Percentiles rank a stretch among this genome's conserved stretches.
These are phyloP conservation scores for Porites evermanni DNA, from an alignment of 92 coral and sea anemone species.

Conservation along the genomic window DNA sequence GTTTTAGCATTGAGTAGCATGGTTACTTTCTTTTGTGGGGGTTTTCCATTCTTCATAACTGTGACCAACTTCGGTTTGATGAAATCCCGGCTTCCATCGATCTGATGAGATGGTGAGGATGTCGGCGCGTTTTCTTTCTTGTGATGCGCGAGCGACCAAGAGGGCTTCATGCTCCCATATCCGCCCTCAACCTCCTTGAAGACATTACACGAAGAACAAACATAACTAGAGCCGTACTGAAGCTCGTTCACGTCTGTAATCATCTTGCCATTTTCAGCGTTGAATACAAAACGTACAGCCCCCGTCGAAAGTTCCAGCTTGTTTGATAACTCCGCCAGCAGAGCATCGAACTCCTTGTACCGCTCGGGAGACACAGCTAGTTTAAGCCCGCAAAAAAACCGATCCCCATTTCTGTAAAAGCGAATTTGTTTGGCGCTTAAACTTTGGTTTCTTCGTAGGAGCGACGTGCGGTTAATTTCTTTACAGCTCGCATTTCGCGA, in stretches of 20 bases:
- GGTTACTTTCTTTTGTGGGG: constrained; percentile 99
- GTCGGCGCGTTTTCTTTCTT: constrained; percentile 50
- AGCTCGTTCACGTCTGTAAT: constrained; percentile 88
- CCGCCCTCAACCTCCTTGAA: constrained; percentile 84
- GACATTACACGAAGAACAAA: constrained; percentile 78
- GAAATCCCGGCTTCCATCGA: constrained; percentile 84
- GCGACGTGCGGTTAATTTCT: constrained; percentile 87
- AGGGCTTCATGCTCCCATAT: constrained; percentile 71
- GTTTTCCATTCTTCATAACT: constrained; percentile 94
- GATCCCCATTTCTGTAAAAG: constrained; percentile 97
- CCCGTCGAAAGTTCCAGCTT: constrained; percentile 92
- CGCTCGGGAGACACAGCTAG: constrained; percentile 97
- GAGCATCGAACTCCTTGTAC: constrained; percentile 93
- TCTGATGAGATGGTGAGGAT: constrained; percentile 26
- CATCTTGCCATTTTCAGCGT: constrained; percentile 83
- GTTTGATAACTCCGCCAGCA: constrained; percentile 88
- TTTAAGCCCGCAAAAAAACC: constrained; percentile 88
- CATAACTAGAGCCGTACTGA: constrained; percentile 88
- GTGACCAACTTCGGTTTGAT: constrained; percentile 97
- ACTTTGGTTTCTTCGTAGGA: constrained; percentile 95
- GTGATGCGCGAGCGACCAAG: constrained; percentile 78
- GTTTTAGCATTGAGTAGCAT: constrained; percentile 95
- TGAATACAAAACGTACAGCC: constrained; percentile 87
- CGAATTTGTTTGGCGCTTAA: constrained; percentile 95
- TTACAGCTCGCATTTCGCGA: constrained; percentile 89